Conservation (phyloP, 23 tunicate species). For the Botrylloides violaceus region DNA sequence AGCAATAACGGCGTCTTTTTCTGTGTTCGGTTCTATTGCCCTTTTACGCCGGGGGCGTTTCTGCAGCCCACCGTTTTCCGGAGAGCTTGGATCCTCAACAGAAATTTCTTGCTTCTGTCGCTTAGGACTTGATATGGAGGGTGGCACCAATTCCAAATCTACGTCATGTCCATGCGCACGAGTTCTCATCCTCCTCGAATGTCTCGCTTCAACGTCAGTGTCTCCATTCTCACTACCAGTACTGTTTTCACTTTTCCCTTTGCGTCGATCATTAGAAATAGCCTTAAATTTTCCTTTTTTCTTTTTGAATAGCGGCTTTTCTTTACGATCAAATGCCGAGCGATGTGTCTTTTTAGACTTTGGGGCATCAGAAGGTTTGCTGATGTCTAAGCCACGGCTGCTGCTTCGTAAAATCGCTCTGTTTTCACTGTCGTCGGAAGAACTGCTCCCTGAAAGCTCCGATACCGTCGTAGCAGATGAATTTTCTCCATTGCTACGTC, state of each 20-base stretch:
- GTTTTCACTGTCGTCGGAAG: constrained; percentile 15
- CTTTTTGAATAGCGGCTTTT: background rate
- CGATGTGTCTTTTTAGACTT: background rate
- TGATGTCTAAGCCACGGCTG: background rate
- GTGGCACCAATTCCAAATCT: background rate
- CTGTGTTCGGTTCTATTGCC: background rate
- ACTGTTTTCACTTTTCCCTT: background rate
- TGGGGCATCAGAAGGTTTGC: background rate
- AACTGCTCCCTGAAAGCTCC: constrained; percentile 14
- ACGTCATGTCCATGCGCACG: constrained; percentile 20
- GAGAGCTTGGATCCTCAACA: background rate
- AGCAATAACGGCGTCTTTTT: background rate
- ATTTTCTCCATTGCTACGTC: constrained; percentile 3
- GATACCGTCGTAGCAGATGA: constrained; percentile 8
- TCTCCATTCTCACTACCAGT: constrained; percentile 15
- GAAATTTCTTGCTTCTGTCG: background rate
- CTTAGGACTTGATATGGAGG: constrained; percentile 17
- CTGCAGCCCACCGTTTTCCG: background rate
- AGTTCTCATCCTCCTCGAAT: constrained; percentile 12
- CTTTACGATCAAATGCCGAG: background rate
- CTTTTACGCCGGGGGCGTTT: constrained; percentile 4
- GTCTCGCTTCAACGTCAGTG: constrained; percentile 5
- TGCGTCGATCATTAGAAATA: background rate
- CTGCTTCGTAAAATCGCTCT: constrained; percentile 2
- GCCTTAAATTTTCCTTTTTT: constrained; percentile 1